Evolutionary conservation across 2,797 vertebrate species (phyloP), one percentile per base, ranked within the genome.

Genomic region (Dryobates pubescens): DNA sequence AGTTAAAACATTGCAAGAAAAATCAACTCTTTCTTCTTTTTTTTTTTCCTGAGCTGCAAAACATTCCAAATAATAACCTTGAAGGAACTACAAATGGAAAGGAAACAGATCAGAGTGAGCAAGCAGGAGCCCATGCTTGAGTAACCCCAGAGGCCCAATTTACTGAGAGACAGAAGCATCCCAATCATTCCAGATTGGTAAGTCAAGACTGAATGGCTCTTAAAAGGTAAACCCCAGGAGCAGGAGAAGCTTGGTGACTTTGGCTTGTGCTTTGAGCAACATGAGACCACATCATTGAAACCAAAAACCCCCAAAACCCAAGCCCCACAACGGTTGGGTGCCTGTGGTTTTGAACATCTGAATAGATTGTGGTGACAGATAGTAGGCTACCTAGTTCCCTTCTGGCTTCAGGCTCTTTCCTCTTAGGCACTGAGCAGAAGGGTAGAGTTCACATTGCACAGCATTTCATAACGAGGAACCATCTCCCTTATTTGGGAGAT

Each of bases 11-110:
- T 68, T 47, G 17, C 61, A 34, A 79, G 74, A 79, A 68, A 86
- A 93, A 94, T 83, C 82, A 88, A 84, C 56, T 32, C 36, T 72
- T 36, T 10, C 36, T 47, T 73, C 11, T 18, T n/a, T 23, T 61
- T 26, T 27, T 34, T 82, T 64, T 84, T 96, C 96, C 95, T 92
- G 86, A 95, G 92, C 78, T 90, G 90, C 56, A 88, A 63, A 75
- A 75, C 51, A 74, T 64, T 93, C 71, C 85, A 86, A 63, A 74
- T 82, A 53, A 86, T 43, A 90, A 79, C 51, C 41, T 45, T 57
- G 56, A 71, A 53, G 3, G 51, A 61, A 72, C 58, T 68, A 76
- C 77, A 64, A 73, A 82, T 22, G 47, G 64, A 71, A 91, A 92
- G 2, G 7, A 74, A 84, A 67, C 62, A 47, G 78, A 65, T 23